Evolutionary conservation across 2,888 invertebrate species (phyloP).

Genomic region (Cancer borealis): DNA sequence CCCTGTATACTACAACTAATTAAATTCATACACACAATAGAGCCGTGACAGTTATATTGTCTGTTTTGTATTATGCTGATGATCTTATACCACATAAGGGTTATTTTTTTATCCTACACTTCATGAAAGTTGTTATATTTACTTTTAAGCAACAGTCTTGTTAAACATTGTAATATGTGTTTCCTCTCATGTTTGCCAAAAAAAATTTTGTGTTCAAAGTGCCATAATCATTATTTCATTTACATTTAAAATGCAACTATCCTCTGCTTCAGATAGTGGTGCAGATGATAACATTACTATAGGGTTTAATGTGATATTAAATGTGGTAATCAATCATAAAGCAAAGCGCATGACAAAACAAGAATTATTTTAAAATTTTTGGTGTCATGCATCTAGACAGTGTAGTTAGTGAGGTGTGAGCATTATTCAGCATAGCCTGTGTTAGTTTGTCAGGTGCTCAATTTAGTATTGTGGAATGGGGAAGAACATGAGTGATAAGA

Average conservation of each 20-base stretch:
- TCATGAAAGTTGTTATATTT: neutral
- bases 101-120: neutral
- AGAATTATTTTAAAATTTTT: neutral
- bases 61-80: neutral
- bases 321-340: neutral
- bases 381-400: neutral
- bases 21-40: neutral
- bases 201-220: neutral
- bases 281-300: neutral
- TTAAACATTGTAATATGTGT: neutral
- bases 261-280: neutral
- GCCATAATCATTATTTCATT: conserved; percentile 18
- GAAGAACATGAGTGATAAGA: neutral
- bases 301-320: neutral
- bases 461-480: neutral
- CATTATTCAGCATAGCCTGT: neutral
- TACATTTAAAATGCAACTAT: neutral
- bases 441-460: neutral
- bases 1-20: neutral
- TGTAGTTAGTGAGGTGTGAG: neutral
- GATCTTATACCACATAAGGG: neutral
- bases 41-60: neutral
- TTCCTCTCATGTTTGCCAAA: neutral
- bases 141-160: neutral
- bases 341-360: neutral